Evolutionary conservation across 2,797 vertebrate species (phyloP).

Genomic region (Catostomus latipinnis): DNA sequence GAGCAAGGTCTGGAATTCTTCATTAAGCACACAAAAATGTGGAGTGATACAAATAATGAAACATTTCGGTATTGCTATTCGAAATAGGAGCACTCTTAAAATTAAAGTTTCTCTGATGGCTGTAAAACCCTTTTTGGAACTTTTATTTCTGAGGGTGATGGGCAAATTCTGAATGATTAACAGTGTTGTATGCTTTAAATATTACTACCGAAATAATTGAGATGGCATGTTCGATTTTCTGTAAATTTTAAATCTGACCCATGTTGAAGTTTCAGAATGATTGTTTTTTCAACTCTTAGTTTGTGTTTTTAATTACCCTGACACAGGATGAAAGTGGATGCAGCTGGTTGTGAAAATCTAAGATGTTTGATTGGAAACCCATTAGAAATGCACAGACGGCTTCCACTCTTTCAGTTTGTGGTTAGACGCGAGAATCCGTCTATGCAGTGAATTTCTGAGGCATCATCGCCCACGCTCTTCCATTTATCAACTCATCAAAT

Average conservation of each 20-base stretch:
- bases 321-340: constrained; percentile 60
- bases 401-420: constrained; percentile 52
- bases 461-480: constrained; percentile 50
- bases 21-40: not conserved
- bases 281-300: constrained; percentile 48
- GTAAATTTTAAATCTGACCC: constrained; percentile 9
- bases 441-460: constrained; percentile 58
- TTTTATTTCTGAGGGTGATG: not conserved
- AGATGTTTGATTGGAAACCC: constrained; percentile 58
- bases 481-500: constrained; percentile 58
- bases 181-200: not conserved
- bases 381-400: constrained; percentile 58
- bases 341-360: constrained; percentile 69
- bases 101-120: not conserved
- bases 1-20: not conserved
- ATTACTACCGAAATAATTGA: constrained; percentile 13
- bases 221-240: not conserved
- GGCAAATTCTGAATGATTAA: not conserved
- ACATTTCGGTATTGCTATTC: not conserved
- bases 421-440: constrained; percentile 57
- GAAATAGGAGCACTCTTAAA: not conserved
- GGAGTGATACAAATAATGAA: not conserved
- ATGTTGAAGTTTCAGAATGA: constrained; percentile 37
- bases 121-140: not conserved
- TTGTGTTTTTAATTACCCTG: constrained; percentile 68